Evolutionary conservation across 2,888 invertebrate species (phyloP).

Genomic region (Rhopalosiphum nymphaeae): DNA sequence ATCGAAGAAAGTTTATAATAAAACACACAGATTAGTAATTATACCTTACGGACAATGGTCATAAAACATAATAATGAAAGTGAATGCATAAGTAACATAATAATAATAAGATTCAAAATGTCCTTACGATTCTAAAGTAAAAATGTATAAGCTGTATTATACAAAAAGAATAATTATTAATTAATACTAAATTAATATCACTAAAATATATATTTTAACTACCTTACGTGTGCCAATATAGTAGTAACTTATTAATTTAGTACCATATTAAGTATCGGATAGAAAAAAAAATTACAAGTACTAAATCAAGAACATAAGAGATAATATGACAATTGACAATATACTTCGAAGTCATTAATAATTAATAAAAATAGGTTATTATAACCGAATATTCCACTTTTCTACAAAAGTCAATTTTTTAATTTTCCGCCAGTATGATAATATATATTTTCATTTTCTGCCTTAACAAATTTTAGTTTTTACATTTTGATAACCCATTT

Average conservation of each 20-base stretch:
- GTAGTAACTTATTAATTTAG: not conserved
- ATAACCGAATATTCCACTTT: not conserved
- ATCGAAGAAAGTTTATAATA: slow-evolving; percentile 21
- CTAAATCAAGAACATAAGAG: not conserved
- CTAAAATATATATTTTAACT: not conserved
- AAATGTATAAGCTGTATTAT: not conserved
- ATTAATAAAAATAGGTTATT: not conserved
- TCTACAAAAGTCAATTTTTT: too few relatives aligned
- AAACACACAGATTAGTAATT: not conserved
- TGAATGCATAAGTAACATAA: not conserved
- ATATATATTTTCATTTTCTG: too few relatives aligned
- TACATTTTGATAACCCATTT: too few relatives aligned
- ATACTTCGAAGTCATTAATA: not conserved
- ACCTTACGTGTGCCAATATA: too few relatives aligned
- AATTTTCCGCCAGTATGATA: too few relatives aligned
- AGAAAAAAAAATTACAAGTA: not conserved
- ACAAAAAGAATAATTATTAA: not conserved
- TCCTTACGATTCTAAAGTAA: not conserved
- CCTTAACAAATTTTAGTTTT: too few relatives aligned
- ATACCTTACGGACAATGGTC: not conserved
- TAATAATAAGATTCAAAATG: not conserved
- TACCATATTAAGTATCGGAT: not conserved
- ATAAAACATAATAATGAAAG: slow-evolving; percentile 26
- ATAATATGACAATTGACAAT: not conserved
- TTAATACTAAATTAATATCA: not conserved